These are phyloP conservation scores for Helicoverpa armigera DNA, from an alignment of 1,140 invertebrate genomes.

Conservation along the genomic window DNA sequence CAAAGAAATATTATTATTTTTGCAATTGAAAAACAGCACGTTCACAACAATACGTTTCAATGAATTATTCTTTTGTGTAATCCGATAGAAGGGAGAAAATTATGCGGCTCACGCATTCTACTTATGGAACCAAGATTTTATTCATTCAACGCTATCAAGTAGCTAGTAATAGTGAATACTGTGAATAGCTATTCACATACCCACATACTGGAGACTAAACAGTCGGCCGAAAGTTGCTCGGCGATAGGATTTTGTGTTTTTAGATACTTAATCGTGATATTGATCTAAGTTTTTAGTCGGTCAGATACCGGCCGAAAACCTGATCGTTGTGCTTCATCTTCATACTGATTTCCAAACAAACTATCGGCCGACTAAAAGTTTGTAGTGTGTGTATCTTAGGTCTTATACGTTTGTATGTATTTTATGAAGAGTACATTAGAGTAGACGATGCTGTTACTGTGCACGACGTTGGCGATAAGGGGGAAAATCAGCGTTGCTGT, in stretches of 20 bases:
- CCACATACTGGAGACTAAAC: neutral
- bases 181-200: too few species aligned
- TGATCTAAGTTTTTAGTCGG: too few species aligned
- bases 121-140: slow-evolving; percentile 14
- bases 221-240: too few species aligned
- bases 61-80: slow-evolving; percentile 33
- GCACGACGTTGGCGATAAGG: neutral
- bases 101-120: slow-evolving; percentile 22
- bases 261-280: too few species aligned
- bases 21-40: slow-evolving; percentile 21
- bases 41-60: slow-evolving; percentile 28
- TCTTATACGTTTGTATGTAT: neutral
- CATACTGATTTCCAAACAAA: too few species aligned
- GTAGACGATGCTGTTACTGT: neutral
- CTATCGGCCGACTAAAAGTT: too few species aligned
- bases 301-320: too few species aligned
- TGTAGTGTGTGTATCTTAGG: too few species aligned
- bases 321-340: too few species aligned
- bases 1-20: neutral
- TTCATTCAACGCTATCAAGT: neutral
- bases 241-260: too few species aligned
- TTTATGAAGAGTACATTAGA: slow-evolving; percentile 12
- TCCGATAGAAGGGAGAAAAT: slow-evolving; percentile 12
- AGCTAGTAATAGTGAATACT: neutral
- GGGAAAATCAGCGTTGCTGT: too few species aligned